Evolutionary conservation across 2,113 vertebrate genomes (phyloP).

Genomic region (Terrapene triunguis): DNA sequence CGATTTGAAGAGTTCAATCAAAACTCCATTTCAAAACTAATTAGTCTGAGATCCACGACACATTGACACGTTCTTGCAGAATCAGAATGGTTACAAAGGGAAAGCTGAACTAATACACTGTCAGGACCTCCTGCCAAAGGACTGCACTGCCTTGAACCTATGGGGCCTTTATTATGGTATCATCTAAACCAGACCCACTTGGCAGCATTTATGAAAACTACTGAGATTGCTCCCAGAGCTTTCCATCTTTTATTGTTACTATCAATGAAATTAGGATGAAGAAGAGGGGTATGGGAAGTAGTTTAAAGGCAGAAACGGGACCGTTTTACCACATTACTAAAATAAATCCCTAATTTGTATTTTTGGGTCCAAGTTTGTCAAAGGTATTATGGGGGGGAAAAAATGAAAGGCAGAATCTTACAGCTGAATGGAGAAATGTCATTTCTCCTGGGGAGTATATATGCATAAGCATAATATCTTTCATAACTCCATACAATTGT

Average conservation of each 20-base stretch:
- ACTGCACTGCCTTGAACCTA: conserved; percentile 53
- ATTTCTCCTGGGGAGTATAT: neutral
- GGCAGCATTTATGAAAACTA: neutral
- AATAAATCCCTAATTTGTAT: neutral
- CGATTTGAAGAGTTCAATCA: conserved; percentile 99
- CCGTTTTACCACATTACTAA: neutral
- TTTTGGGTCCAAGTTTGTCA: neutral
- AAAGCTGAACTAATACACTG: conserved; percentile 82
- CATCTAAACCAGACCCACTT: conserved; percentile 37
- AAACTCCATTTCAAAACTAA: conserved; percentile 99
- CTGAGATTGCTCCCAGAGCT: neutral
- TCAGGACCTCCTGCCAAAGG: conserved; percentile 77
- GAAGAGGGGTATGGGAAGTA: neutral
- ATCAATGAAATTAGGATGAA: neutral
- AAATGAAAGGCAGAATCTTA: neutral
- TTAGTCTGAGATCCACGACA: conserved; percentile 97
- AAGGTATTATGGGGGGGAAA: neutral
- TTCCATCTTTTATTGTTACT: neutral
- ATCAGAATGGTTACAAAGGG: conserved; percentile 83
- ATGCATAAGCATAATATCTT: conserved; percentile 18
- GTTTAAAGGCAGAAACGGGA: neutral
- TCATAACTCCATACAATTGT: neutral
- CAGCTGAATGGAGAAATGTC: neutral
- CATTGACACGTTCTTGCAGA: conserved; percentile 89
- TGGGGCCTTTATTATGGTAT: neutral